Percentiles rank a stretch among this genome's conserved stretches.
These are phyloP conservation scores for Champsocephalus gunnari DNA, from an alignment of 2,797 vertebrate species.

Conservation along the genomic window DNA sequence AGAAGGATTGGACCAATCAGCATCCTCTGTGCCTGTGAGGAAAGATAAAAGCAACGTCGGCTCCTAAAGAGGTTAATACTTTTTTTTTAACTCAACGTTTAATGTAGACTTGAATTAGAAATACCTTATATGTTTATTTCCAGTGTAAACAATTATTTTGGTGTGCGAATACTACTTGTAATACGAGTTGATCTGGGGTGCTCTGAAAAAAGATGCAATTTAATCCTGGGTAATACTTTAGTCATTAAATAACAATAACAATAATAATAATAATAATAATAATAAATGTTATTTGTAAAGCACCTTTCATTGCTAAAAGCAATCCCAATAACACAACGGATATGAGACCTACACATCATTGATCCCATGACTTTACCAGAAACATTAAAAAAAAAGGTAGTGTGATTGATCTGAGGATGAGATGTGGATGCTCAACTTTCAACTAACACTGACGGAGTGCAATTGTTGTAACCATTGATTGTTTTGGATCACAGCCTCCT, in stretches of 20 bases:
- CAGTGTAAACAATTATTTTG: not conserved
- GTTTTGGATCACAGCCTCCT: constrained; percentile 19
- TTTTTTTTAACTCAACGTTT: too few species aligned
- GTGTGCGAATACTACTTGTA: not conserved
- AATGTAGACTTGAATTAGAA: not conserved
- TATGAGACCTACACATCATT: not conserved
- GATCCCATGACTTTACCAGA: not conserved
- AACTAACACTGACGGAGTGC: not conserved
- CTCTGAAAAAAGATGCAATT: not conserved
- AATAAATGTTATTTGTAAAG: too few species aligned
- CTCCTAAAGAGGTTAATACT: too few species aligned
- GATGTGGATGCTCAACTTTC: not conserved
- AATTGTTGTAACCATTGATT: constrained; percentile 17
- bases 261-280: too few species aligned
- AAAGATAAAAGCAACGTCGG: too few species aligned
- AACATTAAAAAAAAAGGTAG: not conserved
- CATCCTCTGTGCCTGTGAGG: too few species aligned
- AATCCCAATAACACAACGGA: not conserved
- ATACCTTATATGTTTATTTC: not conserved
- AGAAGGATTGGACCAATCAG: too few species aligned
- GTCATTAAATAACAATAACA: not conserved
- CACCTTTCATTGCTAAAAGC: too few species aligned
- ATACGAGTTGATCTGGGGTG: too few species aligned
- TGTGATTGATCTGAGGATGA: not conserved
- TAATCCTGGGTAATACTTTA: not conserved